phyloP scores from a whole-genome alignment of 2,113 vertebrate species.

The Misgurnus anguillicaudatus region DNA sequence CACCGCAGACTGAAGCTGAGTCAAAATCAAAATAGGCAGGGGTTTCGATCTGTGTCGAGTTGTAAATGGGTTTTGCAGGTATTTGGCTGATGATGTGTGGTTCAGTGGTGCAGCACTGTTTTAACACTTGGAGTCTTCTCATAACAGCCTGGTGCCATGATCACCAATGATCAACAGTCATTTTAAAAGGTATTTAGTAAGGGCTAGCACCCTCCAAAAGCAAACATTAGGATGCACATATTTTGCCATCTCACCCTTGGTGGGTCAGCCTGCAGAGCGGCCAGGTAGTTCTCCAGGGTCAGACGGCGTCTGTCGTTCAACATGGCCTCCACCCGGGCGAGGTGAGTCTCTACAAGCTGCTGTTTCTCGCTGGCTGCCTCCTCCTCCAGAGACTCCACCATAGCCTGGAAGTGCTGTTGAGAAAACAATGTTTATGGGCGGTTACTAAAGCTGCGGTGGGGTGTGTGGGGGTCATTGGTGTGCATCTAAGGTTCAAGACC shows the following conservation, averaged over 20 bases:
- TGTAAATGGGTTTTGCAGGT: too few species aligned
- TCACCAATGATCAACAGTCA: background rate
- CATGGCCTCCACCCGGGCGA: constrained; percentile 95
- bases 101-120: too few species aligned
- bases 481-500: too few species aligned
- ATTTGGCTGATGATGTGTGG: too few species aligned
- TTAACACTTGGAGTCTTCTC: too few species aligned
- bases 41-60: too few species aligned
- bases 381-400: constrained; percentile 95
- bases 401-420: constrained; percentile 91
- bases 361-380: constrained; percentile 97
- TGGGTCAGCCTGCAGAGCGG: constrained; percentile 87
- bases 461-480: too few species aligned
- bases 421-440: background rate
- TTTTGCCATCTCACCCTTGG: constrained; percentile 48
- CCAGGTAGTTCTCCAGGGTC: constrained; percentile 93
- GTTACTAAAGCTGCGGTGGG: too few species aligned
- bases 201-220: too few species aligned
- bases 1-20: too few species aligned
- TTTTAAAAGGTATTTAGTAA: too few species aligned
- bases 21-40: too few species aligned
- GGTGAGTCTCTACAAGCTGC: constrained; percentile 96
- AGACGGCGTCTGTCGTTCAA: constrained; percentile 91
- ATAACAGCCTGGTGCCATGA: background rate
- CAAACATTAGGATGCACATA: background rate